Evolutionary conservation across 37 sponge, comb jelly and placozoan genomes (phyloP), one percentile per base, ranked within the genome.

Genomic region (Chondrilla cf. caribensis): DNA sequence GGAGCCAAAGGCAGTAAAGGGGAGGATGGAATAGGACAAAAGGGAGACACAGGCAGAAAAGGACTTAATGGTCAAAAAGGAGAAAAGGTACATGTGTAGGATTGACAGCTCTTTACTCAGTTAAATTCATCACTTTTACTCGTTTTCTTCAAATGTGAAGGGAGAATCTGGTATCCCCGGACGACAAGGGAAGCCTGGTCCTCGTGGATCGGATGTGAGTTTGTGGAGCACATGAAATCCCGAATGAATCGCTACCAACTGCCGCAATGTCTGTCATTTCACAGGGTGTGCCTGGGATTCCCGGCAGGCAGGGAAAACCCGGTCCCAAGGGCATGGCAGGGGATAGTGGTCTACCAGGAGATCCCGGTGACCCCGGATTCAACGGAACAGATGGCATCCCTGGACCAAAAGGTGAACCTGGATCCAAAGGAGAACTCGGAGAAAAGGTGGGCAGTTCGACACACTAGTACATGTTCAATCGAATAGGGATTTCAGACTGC

Each of bases 281-380:
- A 15, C 22, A 62, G 64, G 64, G 64, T 7, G 29, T 6, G 15
- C 29, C 25, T 19, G 76, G 76, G 2, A 21, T 40, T 18, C 43
- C 43, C 7, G 76, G 76, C 44, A 73, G 25, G 1, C 41, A 73
- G 7, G 76, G 76, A 39, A 39, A 38, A 18, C 44, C 43, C 2
- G 76, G 76, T n/a, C 38, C 41, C 17, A 73, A 73, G 32, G 86
- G 86, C 2, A 7, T 4, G 11, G 58, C 59, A 6, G 86, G 86
- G 38, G 75, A 0, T n/a, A 31, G 60, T 66, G 89, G 89, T 55
- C 28, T 29, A 21, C 55, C 57, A 43, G 89, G 90, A 18, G 17
- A n/a, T 11, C 68, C 64, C 3, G 80, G 84, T 32, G 24, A 26
- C 0, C 44, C 71, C 6, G 84, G 84, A 28, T 3, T 71, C 38